These are phyloP conservation scores for Drosophila pruinosa DNA, from an alignment of 1,140 invertebrate species.

Conservation along the genomic window DNA sequence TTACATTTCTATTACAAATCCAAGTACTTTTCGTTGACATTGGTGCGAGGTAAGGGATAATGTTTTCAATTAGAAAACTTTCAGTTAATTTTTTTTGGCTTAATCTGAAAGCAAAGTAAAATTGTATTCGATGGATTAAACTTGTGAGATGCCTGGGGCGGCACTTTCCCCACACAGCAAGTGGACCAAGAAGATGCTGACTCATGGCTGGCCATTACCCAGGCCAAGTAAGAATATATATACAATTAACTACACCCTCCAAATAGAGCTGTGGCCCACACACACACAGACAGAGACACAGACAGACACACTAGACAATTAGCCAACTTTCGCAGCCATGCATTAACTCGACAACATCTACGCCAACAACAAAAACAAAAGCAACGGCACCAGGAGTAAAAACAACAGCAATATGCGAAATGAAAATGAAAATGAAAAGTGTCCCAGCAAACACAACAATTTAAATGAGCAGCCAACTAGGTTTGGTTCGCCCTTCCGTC, in stretches of 20 bases:
- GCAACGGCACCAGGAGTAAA: constrained; percentile 9
- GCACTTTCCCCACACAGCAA: not conserved
- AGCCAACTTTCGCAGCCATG: constrained; percentile 72
- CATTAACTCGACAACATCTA: constrained; percentile 70
- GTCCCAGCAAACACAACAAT: constrained; percentile 50
- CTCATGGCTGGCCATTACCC: constrained; percentile 58
- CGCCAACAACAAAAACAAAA: constrained; percentile 17
- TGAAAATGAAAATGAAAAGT: constrained; percentile 50
- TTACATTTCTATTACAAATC: constrained; percentile 4
- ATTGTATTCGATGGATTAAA: constrained; percentile 1
- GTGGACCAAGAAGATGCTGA: constrained; percentile 40
- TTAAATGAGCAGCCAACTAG: constrained; percentile 69
- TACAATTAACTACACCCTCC: constrained; percentile 16
- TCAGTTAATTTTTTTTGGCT: not conserved
- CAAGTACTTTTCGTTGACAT: not conserved
- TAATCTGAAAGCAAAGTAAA: constrained; percentile 5
- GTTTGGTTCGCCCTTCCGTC: not conserved
- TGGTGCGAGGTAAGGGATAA: not conserved
- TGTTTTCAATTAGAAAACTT: constrained; percentile 25
- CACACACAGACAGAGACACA: not conserved
- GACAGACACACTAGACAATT: constrained; percentile 54
- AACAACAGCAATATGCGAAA: constrained; percentile 15
- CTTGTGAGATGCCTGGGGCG: not conserved
- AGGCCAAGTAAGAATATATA: constrained; percentile 9
- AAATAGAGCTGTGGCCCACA: constrained; percentile 37